Evolutionary conservation across 2,888 invertebrate genomes (phyloP).

Genomic region (Latrodectus hesperus): DNA sequence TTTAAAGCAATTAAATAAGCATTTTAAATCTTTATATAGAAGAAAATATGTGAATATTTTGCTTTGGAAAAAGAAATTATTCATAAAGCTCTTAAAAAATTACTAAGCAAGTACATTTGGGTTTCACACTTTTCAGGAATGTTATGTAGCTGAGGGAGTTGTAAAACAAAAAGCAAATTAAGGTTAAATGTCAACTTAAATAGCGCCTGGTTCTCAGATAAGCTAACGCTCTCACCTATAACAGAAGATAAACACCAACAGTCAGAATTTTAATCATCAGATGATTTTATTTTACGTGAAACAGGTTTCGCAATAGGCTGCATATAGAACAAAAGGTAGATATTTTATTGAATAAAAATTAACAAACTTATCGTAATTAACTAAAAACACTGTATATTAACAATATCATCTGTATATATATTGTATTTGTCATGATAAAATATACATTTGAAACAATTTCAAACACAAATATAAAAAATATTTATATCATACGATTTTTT

Average conservation of each 20-base stretch:
- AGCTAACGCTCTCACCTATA: constrained; percentile 63
- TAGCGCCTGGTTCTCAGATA: constrained; percentile 14
- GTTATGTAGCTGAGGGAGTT: not conserved
- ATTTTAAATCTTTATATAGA: not conserved
- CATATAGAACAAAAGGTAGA: constrained; percentile 36
- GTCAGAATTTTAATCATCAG: constrained; percentile 64
- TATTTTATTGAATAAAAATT: not conserved
- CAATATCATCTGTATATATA: too few relatives aligned
- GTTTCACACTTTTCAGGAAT: not conserved
- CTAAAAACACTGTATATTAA: too few relatives aligned
- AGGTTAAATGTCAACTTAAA: not conserved
- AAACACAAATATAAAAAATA: too few relatives aligned
- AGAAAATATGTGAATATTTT: not conserved
- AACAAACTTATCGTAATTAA: not conserved
- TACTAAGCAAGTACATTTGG: too few relatives aligned
- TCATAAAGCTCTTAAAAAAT: too few relatives aligned
- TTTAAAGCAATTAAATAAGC: not conserved
- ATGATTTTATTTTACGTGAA: constrained; percentile 65
- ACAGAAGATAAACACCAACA: constrained; percentile 46
- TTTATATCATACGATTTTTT: too few relatives aligned
- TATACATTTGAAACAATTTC: too few relatives aligned
- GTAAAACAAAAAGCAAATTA: not conserved
- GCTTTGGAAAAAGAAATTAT: too few relatives aligned
- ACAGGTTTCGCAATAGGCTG: constrained; percentile 62
- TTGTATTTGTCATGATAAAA: too few relatives aligned